These are phyloP conservation scores for Drosophila arawakana DNA, from an alignment of 1,140 invertebrate genomes.

Conservation along the genomic window DNA sequence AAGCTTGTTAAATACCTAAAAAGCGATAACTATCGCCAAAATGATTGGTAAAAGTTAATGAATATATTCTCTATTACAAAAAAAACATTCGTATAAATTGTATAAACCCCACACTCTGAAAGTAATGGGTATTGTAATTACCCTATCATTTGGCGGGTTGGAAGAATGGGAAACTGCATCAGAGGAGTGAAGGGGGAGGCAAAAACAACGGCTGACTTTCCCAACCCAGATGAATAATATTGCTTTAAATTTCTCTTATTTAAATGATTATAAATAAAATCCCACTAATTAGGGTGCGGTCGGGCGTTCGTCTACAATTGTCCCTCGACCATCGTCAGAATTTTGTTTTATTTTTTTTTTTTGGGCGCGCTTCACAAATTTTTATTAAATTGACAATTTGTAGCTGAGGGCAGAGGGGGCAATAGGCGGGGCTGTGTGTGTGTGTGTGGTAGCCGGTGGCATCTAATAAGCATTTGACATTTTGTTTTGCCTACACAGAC, in stretches of 20 bases:
- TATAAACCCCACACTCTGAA: background rate
- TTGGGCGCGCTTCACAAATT: slow-evolving; percentile 42
- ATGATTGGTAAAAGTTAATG: no score
- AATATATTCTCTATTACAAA: no score
- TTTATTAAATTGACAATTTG: slow-evolving; percentile 74
- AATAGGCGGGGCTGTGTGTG: background rate
- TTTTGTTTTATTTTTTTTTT: background rate
- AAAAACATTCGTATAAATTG: background rate
- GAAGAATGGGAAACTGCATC: background rate
- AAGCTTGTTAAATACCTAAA: no score
- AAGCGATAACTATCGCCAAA: no score
- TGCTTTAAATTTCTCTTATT: slow-evolving; percentile 18
- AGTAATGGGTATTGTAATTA: background rate
- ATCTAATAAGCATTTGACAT: slow-evolving; percentile 76
- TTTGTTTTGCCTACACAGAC: slow-evolving; percentile 48
- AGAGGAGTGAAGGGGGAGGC: background rate
- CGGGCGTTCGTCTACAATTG: slow-evolving; percentile 17
- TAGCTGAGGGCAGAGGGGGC: background rate
- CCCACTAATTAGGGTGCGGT: slow-evolving; percentile 70
- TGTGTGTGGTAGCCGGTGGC: background rate
- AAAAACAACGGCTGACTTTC: background rate
- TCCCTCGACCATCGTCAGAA: slow-evolving; percentile 27
- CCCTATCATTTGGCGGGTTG: background rate
- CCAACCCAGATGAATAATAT: slow-evolving; percentile 7
- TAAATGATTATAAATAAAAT: slow-evolving; percentile 48